phyloP scores from a whole-genome alignment of 2,888 invertebrate species.

The Amblyjoppa fuscipennis region DNA sequence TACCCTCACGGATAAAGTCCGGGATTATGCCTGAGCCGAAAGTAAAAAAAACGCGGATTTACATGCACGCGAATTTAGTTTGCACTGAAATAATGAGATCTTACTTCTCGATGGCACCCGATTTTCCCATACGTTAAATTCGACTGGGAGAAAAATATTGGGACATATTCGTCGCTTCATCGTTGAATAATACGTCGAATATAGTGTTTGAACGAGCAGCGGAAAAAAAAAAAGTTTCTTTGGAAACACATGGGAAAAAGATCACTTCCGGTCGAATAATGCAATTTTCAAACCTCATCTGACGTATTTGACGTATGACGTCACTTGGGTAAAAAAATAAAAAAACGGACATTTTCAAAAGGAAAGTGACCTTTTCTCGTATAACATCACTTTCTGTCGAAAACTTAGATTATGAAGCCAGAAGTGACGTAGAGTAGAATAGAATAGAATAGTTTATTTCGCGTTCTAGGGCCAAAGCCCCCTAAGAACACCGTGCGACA shows the following conservation, averaged over 20 bases:
- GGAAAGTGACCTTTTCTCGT: no score
- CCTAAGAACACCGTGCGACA: no score
- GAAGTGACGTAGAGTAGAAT: no score
- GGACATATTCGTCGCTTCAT: background rate
- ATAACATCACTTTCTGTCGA: no score
- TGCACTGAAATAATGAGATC: background rate
- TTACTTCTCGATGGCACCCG: background rate
- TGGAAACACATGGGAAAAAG: no score
- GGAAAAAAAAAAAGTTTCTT: background rate
- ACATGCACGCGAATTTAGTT: background rate
- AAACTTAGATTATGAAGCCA: no score
- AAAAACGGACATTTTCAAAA: no score
- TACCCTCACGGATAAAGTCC: background rate
- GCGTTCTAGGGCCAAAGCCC: no score
- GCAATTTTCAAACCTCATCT: no score
- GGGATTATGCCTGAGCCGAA: background rate
- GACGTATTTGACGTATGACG: background rate
- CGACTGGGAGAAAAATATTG: background rate
- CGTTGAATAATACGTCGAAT: background rate
- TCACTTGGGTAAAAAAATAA: no score
- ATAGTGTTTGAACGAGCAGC: background rate
- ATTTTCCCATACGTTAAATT: background rate
- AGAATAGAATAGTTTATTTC: no score
- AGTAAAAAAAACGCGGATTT: background rate
- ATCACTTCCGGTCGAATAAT: no score